Evolutionary conservation across 2,888 invertebrate genomes (phyloP), one percentile per base, ranked within the genome.

Genomic region (Polia nebulosa): DNA sequence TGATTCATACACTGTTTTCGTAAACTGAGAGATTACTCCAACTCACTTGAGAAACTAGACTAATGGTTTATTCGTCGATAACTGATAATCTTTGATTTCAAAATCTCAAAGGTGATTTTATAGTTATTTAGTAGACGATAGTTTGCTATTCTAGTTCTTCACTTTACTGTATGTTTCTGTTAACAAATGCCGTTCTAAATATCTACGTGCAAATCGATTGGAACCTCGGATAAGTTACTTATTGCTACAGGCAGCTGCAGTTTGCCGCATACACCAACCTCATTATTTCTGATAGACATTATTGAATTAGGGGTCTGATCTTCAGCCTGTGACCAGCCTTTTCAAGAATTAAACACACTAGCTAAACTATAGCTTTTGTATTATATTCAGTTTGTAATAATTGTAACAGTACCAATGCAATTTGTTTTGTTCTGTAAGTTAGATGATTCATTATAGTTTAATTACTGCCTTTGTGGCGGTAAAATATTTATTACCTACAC

Each of bases 131-230:
- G 49, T 51, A 47, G 22, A 34, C 32, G 25, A 36, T 49, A 65
- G 59, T 70, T 44, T 22, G 56, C n/a, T 56, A 39, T 64, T 59
- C 59, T 57, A 36, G 47, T 65, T 80, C 51, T 80, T 69, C 51
- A 45, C 63, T 39, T 25, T 73, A 64, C 57, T 72, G 41, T 70
- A 53, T 66, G 55, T 72, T 65, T 81, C 49, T 65, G 61, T 72
- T 72, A 69, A 64, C 66, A 61, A 78, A 88, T 80, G 70, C 87
- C 80, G 81, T 73, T 79, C 82, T 82, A 80, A 83, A 85, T 85
- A 83, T 85, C 81, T 73, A 87, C 83, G 80, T 80, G 85, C 84
- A 81, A 86, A 88, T 87, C 84, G 89, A 90, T 91, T 84, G 85
- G 72, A 81, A 85, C 81, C 64, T 78, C 73, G 80, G 88, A 88